Base-by-base conservation (phyloP, 2,888 invertebrate species). In the Tricholauxania praeusta region DNA sequence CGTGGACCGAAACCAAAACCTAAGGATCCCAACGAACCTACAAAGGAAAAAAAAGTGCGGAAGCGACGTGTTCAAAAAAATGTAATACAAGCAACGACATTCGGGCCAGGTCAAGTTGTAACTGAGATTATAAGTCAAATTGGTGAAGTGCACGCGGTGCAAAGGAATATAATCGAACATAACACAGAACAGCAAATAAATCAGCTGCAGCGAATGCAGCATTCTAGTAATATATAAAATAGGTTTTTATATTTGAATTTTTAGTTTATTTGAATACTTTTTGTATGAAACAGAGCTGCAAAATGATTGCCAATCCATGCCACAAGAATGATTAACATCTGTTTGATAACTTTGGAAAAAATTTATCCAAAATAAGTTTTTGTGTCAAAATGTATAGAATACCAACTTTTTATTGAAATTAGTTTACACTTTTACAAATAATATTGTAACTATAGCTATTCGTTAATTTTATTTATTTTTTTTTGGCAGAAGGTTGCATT, bases 1-100 rank as follows among this genome's bases (percentile, higher is more conserved):
- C 82, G 87, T 2, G 87, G 86, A 1, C 87, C 87, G 0, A 87
- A 87, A 60, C 86, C 87, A 0, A 87, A 86, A 66, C 64, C 74
- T 2, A 74, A 69, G 10, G 78, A 77, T 68, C 73, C 74, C 7
- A 71, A 75, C 17, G 74, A 65, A n/a, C 79, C 73, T 39, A 57
- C 73, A 10, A 78, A 77, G 39, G 76, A 76, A 7, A 80, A 80
- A 1, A 84, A 82, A 32, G 78, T 78, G 0, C 78, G 83, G 3
- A 83, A 83, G 49, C 80, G 79, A 32, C 79, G 82, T 1, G 70
- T 71, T 1, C 84, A 82, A 52, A 80, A 83, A 71, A 70, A 72
- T 47, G 55, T 57, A 7, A 19, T 53, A 7, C 51, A 62, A 52
- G 51, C 60, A 0, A 55, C 59, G 5, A 28, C 51, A 22, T 49